phyloP scores from a whole-genome alignment of 2,797 vertebrate species.

The Gastrophryne carolinensis region DNA sequence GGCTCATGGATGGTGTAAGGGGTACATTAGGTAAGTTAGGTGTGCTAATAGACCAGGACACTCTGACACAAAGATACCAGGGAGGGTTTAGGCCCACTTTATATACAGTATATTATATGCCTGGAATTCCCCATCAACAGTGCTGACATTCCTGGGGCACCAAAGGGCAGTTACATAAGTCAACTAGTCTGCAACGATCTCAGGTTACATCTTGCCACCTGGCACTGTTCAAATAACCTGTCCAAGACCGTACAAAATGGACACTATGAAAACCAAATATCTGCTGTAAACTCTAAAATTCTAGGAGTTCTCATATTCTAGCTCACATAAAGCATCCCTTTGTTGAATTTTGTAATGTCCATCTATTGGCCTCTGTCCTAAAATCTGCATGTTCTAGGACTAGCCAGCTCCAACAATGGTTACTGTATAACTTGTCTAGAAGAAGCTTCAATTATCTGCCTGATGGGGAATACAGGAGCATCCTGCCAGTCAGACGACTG shows the following conservation, averaged over 20 bases:
- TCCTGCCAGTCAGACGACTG: constrained; percentile 49
- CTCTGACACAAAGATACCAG: too few species aligned
- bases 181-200: too few species aligned
- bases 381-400: constrained; percentile 35
- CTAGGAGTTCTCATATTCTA: constrained; percentile 5
- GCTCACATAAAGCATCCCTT: constrained; percentile 12
- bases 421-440: constrained; percentile 36
- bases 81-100: too few species aligned
- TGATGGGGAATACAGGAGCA: constrained; percentile 49
- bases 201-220: too few species aligned
- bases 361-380: constrained; percentile 31
- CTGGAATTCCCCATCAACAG: too few species aligned
- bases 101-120: too few species aligned
- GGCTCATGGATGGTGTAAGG: too few species aligned
- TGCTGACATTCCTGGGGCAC: background rate
- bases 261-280: constrained; percentile 2
- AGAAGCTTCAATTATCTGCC: constrained; percentile 44
- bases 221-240: background rate
- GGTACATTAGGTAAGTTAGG: too few species aligned
- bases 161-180: too few species aligned
- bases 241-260: background rate
- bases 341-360: constrained; percentile 23
- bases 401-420: constrained; percentile 20
- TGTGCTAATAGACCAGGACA: too few species aligned
- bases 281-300: constrained; percentile 9